Evolutionary conservation across 2,113 vertebrate genomes (phyloP).

Genomic region (Argyrosomus japonicus): DNA sequence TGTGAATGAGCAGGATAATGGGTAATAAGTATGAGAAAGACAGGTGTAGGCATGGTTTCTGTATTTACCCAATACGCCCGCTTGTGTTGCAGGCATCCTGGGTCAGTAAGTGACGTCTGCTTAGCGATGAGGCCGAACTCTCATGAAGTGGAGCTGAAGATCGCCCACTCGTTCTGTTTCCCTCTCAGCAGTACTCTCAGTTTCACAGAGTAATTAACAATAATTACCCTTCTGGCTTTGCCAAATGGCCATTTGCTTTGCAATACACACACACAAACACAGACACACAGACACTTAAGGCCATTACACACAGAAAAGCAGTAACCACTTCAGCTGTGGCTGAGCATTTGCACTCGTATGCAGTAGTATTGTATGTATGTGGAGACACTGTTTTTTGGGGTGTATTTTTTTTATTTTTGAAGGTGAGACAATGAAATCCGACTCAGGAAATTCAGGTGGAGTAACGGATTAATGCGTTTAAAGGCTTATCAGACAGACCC

Average conservation of each 20-base stretch:
- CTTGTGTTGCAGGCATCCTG: slow-evolving; percentile 28
- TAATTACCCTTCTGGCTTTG: slow-evolving; percentile 75
- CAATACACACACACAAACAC: slow-evolving; percentile 40
- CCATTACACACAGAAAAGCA: slow-evolving; percentile 34
- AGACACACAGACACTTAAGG: slow-evolving; percentile 37
- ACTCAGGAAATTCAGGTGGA: not conserved
- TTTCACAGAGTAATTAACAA: slow-evolving; percentile 78
- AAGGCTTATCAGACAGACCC: not conserved
- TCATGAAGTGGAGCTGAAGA: slow-evolving; percentile 53
- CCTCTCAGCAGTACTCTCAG: slow-evolving; percentile 68
- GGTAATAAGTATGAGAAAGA: slow-evolving; percentile 44
- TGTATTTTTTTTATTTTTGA: too few species aligned
- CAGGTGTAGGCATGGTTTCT: slow-evolving; percentile 56
- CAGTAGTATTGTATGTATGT: not conserved
- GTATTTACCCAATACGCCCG: slow-evolving; percentile 30
- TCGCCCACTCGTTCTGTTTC: slow-evolving; percentile 68
- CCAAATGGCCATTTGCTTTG: slow-evolving; percentile 75
- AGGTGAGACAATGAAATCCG: not conserved
- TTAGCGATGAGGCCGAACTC: slow-evolving; percentile 35
- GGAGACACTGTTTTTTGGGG: not conserved
- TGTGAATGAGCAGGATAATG: slow-evolving; percentile 60
- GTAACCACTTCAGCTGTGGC: slow-evolving; percentile 51
- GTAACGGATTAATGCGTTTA: not conserved
- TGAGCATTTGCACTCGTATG: slow-evolving; percentile 49
- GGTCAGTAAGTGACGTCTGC: slow-evolving; percentile 57